Conservation (phyloP, 2,888 invertebrate species). For the Didymodactylos carnosus region DNA sequence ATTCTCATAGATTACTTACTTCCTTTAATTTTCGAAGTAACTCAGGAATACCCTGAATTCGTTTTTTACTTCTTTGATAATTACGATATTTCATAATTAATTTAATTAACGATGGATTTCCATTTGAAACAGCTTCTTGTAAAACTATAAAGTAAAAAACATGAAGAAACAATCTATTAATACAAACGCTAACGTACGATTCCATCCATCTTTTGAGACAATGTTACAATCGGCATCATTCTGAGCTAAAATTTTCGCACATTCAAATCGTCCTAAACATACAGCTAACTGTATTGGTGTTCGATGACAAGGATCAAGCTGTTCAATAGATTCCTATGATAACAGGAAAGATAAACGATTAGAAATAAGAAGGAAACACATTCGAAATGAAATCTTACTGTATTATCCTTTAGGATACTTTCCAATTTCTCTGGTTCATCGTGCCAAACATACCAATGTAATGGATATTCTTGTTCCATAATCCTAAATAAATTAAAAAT, state of each 20-base stretch:
- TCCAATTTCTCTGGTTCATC: not conserved
- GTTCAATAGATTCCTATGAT: slow-evolving; percentile 46
- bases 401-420: not conserved
- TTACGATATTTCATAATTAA: slow-evolving; percentile 68
- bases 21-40: slow-evolving; percentile 64
- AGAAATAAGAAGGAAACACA: too few species aligned
- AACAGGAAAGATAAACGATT: too few species aligned
- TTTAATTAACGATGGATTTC: slow-evolving; percentile 69
- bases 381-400: not conserved
- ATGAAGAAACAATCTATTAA: not conserved
- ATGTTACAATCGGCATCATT: slow-evolving; percentile 65
- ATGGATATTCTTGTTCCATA: not conserved
- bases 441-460: not conserved
- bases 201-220: slow-evolving; percentile 69
- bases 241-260: slow-evolving; percentile 52
- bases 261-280: slow-evolving; percentile 63
- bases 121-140: slow-evolving; percentile 60
- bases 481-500: not conserved
- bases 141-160: slow-evolving; percentile 24
- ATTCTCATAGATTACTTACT: too few species aligned
- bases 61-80: slow-evolving; percentile 60
- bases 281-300: slow-evolving; percentile 82
- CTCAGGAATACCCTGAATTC: slow-evolving; percentile 71
- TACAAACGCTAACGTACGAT: slow-evolving; percentile 44
- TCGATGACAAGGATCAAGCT: slow-evolving; percentile 60